phyloP scores from a whole-genome alignment of 2,797 vertebrate species.

The Neomorphus geoffroyi region DNA sequence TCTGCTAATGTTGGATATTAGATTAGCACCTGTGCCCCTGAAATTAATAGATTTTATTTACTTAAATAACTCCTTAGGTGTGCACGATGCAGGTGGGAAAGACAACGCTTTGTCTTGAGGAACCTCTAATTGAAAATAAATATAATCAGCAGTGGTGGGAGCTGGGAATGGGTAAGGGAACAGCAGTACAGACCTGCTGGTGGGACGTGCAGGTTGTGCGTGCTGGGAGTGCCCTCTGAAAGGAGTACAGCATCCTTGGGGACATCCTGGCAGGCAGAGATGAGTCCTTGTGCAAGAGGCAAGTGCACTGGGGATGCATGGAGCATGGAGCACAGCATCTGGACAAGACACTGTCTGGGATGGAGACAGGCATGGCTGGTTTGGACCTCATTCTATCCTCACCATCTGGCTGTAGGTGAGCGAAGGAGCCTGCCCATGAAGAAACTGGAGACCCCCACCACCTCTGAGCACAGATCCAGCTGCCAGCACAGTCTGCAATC shows the following conservation, averaged over 20 bases:
- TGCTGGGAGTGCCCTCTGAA: not conserved
- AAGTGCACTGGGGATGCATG: not conserved
- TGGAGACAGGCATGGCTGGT: fast-evolving
- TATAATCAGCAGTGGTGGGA: fast-evolving
- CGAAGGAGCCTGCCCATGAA: not conserved
- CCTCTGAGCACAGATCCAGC: not conserved
- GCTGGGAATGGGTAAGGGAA: not conserved
- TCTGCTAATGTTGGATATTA: not conserved
- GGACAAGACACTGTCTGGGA: not conserved
- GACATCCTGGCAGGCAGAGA: not conserved
- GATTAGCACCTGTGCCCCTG: not conserved
- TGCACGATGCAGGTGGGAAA: not conserved
- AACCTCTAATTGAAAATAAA: not conserved
- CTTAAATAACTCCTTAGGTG: not conserved
- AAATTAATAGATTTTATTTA: not conserved
- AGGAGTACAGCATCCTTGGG: not conserved
- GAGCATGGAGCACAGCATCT: fast-evolving
- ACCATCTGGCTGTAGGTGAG: not conserved
- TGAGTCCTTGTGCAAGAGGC: not conserved
- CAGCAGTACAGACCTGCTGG: not conserved
- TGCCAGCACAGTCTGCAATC: not conserved
- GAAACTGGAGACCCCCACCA: not conserved
- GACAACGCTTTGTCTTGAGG: not conserved
- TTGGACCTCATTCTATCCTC: not conserved
- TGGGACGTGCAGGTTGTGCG: not conserved